Base-by-base conservation (phyloP, 2,888 invertebrate species). In the Sinelater perroti region DNA sequence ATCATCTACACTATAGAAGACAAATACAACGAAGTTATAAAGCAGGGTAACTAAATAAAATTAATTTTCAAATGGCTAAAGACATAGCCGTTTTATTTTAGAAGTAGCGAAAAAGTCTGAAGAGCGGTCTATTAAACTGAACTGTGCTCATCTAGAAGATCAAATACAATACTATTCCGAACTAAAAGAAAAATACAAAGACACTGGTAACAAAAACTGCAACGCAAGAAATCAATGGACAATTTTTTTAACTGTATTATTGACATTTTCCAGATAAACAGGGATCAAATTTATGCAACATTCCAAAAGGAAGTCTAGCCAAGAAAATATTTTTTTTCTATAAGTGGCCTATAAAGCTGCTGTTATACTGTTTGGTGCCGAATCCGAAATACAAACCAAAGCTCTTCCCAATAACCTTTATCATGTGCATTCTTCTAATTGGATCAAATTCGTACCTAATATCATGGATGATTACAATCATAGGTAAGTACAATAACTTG, bases 381-480 rank as follows among this genome's bases (percentile, higher is more conserved):
- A 89, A 91, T 69, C 85, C 87, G 0, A 76, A 82, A 42, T 81
- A 78, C 2, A 79, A 83, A 69, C 82, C 83, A 13, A 83, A 78
- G 44, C 78, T 85, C 61, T 95, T 90, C 73, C 89, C 93, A 0
- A 30, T 90, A 0, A 87, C 93, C 0, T 96, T 97, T 73, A 62
- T 91, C 10, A 89, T 95, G 87, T 94, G 94, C 72, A 87, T 95
- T 17, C 75, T 91, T 1, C 93, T 92, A 87, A 93, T 97, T 61
- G 95, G 91, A 1, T 75, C 81, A 1, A 88, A 93, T 63, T 92
- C 95, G 0, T 97, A 95, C 72, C 69, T 93, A 49, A 90, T 94
- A 17, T 90, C 95, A 0, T 97, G 97, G 96, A 93, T 95, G 88
- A 89, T 95, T 75, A 87, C 93, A 20, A 83, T 91, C 2, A 86